These are phyloP conservation scores for Labeo calbasu DNA, from an alignment of 2,797 vertebrate species.

Conservation along the genomic window DNA sequence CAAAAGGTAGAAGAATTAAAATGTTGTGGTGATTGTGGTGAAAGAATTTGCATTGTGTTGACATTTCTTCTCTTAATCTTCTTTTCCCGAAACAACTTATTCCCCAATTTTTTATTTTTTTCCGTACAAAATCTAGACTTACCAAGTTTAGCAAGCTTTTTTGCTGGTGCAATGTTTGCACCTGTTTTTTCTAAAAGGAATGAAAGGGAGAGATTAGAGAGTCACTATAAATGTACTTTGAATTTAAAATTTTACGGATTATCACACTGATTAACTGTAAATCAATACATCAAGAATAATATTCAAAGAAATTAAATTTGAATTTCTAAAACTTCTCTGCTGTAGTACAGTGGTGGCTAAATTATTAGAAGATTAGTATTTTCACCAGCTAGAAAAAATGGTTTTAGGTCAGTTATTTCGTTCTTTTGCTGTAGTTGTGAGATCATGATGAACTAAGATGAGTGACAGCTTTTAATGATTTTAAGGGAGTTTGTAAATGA, in stretches of 20 bases:
- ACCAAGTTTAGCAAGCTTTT: slow-evolving; percentile 65
- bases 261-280: slow-evolving; percentile 17
- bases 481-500: no score
- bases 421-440: no score
- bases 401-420: no score
- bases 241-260: neutral
- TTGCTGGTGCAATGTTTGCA: slow-evolving; percentile 64
- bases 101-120: neutral
- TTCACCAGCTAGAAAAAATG: no score
- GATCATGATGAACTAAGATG: no score
- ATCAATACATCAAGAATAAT: slow-evolving; percentile 13
- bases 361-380: no score
- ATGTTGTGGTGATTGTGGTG: slow-evolving; percentile 36
- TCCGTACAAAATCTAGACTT: slow-evolving; percentile 60
- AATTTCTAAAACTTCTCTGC: slow-evolving; percentile 10
- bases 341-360: neutral
- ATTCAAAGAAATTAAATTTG: neutral
- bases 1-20: neutral
- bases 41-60: slow-evolving; percentile 37
- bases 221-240: slow-evolving; percentile 34
- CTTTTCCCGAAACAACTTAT: neutral
- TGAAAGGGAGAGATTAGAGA: slow-evolving; percentile 62
- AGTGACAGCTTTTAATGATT: no score
- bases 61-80: slow-evolving; percentile 19
- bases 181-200: slow-evolving; percentile 65